Base-by-base conservation (phyloP, 2,113 vertebrate genomes). In the Eretmochelys imbricata region DNA sequence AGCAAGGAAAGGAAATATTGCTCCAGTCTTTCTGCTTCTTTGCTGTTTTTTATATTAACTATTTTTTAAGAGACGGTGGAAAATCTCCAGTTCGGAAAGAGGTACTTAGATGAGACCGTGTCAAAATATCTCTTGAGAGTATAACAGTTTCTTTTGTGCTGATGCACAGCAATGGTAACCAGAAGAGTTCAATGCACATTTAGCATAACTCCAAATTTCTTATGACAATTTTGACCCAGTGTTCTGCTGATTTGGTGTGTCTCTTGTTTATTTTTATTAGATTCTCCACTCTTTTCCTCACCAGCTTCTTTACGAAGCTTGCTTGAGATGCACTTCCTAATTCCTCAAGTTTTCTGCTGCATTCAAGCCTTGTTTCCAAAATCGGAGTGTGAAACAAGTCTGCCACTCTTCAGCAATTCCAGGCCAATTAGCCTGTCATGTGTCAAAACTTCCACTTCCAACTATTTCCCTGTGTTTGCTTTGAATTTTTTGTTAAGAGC, bases 291-390 rank as follows among this genome's bases (percentile, higher is more conserved):
- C 54, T 76, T 88, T 92, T 57, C 88, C 0, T 80, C 29, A 1
- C 93, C 87, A 88, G 85, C 29, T 92, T 51, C 91, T 83, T 48
- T 57, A 76, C 95, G 91, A 91, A 50, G 27, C 59, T 93, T 94
- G 94, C 92, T 95, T 96, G 96, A 94, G 95, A 93, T 84, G 90
- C 93, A 95, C 96, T 93, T 95, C 94, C 95, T 95, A 89, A 96
- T 95, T 95, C 95, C 87, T 96, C 95, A 93, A 88, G 93, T 79
- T 95, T 97, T 51, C 29, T 94, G 87, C 85, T 5, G 2, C 53
- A 89, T 95, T 95, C 96, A 81, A 89, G 95, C 91, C 92, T 92
- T 89, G 93, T 85, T 87, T 93, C 96, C 62, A 93, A 95, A 94
- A 91, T 94, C 88, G 62, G 90, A 82, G 91, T 80, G 94, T 50